phyloP scores from a whole-genome alignment of 1,140 invertebrate species.

The Hormaphis cornu region DNA sequence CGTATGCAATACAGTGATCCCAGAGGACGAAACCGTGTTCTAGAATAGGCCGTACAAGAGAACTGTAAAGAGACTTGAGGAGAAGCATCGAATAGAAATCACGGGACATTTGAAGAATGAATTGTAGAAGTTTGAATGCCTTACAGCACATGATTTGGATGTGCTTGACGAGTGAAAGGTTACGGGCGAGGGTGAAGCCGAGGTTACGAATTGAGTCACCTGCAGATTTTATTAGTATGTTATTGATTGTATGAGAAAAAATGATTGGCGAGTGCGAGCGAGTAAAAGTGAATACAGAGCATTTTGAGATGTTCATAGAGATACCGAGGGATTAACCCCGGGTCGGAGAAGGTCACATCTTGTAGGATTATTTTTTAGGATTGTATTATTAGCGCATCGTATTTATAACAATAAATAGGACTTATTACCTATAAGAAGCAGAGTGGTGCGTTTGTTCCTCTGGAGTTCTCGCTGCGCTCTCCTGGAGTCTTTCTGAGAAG shows the following conservation, averaged over 20 bases:
- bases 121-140: too few relatives aligned
- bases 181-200: background rate
- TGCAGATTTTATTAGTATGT: background rate
- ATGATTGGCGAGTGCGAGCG: background rate
- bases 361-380: too few relatives aligned
- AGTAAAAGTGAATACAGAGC: background rate
- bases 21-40: too few relatives aligned
- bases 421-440: conserved; percentile 42
- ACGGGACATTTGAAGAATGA: too few relatives aligned
- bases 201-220: background rate
- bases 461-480: conserved; percentile 43
- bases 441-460: conserved; percentile 47
- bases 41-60: too few relatives aligned
- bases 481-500: conserved; percentile 39
- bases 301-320: too few relatives aligned
- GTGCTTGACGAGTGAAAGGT: background rate
- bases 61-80: too few relatives aligned
- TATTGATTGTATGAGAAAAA: background rate
- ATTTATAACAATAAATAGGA: background rate
- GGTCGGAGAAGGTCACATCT: too few relatives aligned
- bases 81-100: too few relatives aligned
- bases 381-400: background rate
- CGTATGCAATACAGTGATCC: too few relatives aligned
- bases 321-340: too few relatives aligned
- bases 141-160: too few relatives aligned